Conservation (phyloP, 2,888 invertebrate genomes). For the Dasysyrphus tricinctus region DNA sequence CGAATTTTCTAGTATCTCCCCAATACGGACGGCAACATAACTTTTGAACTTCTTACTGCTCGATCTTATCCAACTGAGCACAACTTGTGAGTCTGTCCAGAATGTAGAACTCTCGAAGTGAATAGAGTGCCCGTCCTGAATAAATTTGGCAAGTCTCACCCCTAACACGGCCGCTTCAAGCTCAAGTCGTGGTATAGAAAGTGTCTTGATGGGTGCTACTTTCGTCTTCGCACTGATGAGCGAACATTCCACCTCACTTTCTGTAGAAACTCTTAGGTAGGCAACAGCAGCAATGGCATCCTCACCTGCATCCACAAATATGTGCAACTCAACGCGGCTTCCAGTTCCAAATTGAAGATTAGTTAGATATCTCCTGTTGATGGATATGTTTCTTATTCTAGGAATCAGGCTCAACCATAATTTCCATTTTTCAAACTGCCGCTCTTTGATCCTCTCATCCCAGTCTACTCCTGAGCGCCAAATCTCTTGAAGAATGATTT, state of each 20-base stretch:
- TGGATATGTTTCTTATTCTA: not conserved
- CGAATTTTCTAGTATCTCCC: too few species aligned
- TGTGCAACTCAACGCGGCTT: not conserved
- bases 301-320: not conserved
- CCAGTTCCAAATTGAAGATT: not conserved
- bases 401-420: slow-evolving; percentile 23
- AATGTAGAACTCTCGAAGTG: too few species aligned
- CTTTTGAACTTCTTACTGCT: too few species aligned
- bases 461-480: not conserved
- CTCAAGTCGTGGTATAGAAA: too few species aligned
- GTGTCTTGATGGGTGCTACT: too few species aligned
- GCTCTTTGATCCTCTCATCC: not conserved
- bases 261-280: not conserved
- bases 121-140: too few species aligned
- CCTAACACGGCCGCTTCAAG: too few species aligned
- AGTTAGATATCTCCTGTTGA: not conserved
- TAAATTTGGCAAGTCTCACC: too few species aligned
- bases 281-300: not conserved
- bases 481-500: slow-evolving; percentile 16
- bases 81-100: too few species aligned
- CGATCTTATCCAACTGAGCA: too few species aligned
- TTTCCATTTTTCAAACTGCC: slow-evolving; percentile 20
- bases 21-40: too few species aligned
- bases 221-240: too few species aligned
- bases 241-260: not conserved